Evolutionary conservation across 2,113 vertebrate species (phyloP), one percentile per base, ranked within the genome.

Genomic region (Hemiprocne comata): DNA sequence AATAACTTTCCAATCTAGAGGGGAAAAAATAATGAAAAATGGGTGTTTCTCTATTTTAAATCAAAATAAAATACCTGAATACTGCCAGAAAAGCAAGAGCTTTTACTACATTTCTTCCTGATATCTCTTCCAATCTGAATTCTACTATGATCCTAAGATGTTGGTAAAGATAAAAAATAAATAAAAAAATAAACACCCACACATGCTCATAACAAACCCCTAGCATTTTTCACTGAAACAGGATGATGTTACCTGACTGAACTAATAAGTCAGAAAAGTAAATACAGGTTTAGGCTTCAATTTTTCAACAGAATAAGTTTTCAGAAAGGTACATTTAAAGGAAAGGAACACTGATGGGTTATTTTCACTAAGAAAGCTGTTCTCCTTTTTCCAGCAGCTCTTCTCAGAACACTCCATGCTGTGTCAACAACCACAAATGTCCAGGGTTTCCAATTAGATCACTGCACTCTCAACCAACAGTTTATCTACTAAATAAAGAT

Each of bases 381-480:
- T 72, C 25, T 71, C 5, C 6, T 80, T 92, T 48, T 89, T 8
- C 83, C 83, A 77, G 11, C 7, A 86, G 44, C 40, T 62, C 28
- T 73, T 87, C 46, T 66, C 50, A 46, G 72, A 70, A 71, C 12
- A 29, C 34, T 70, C 17, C 17, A 24, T 54, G 13, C 7, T 50
- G 19, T 60, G 54, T 90, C 42, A 74, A 62, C 0, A 3, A 18
- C 28, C 80, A 14, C 5, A 55, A 51, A 46, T 6, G 2, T 29
- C 76, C 31, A 29, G 8, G 20, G 0, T 87, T 95, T 94, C 90
- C 90, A 85, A 34, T 71, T 66, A 67, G 31, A 53, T 81, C 34
- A 51, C 24, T 2, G 3, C 58, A 21, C 17, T 0, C 0, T 12
- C 70, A 55, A 50, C 15, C 34, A 31, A 33, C 1, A 44, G 13